These are phyloP conservation scores for Rhysida immarginata DNA, from an alignment of 1,140 invertebrate genomes.

Conservation along the genomic window DNA sequence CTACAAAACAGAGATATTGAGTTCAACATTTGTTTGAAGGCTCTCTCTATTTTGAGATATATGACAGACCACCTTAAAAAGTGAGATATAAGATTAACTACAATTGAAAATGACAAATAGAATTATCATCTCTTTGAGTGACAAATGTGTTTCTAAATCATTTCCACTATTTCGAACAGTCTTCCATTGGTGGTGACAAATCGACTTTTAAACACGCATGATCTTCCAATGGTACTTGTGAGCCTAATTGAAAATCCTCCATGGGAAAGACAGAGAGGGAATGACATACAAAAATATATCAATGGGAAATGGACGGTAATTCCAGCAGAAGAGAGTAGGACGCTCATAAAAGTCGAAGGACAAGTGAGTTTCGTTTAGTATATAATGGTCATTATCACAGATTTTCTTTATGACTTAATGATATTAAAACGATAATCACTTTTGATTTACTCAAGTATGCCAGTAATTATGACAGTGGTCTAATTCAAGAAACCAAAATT, in stretches of 20 bases:
- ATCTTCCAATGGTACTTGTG: background rate
- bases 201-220: background rate
- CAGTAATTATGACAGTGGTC: no score
- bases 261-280: background rate
- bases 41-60: background rate
- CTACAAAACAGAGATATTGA: conserved; percentile 1
- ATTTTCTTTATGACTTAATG: no score
- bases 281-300: background rate
- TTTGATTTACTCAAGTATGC: no score
- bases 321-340: background rate
- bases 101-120: background rate
- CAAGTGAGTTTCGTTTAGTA: no score
- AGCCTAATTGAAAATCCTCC: background rate
- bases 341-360: background rate
- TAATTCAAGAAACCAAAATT: no score
- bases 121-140: background rate
- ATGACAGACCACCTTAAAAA: background rate
- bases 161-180: background rate
- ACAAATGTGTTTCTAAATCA: background rate
- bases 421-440: no score
- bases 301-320: background rate
- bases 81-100: background rate
- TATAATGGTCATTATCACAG: no score
- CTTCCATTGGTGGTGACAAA: background rate
- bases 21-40: background rate